Percentiles rank a stretch among this genome's conserved stretches.
phyloP scores from a whole-genome alignment of 2,888 invertebrate genomes.

The Melanchra persicariae region DNA sequence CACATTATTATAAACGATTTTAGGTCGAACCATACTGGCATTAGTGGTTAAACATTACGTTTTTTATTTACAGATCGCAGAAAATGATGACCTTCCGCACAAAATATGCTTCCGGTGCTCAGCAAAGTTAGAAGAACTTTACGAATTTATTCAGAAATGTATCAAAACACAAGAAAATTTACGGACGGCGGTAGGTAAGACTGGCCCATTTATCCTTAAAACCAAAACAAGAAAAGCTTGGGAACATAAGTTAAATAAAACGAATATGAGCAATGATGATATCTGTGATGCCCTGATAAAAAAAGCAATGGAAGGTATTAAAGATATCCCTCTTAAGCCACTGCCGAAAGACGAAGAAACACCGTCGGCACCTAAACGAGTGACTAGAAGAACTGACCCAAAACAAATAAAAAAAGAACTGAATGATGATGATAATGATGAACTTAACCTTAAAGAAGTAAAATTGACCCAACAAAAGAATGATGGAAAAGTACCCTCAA shows the following conservation, averaged over 20 bases:
- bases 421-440: constrained; percentile 41
- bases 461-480: constrained; percentile 65
- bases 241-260: constrained; percentile 85
- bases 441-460: constrained; percentile 68
- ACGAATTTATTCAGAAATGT: constrained; percentile 88
- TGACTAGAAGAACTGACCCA: constrained; percentile 54
- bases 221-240: constrained; percentile 80
- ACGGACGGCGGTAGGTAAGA: constrained; percentile 76
- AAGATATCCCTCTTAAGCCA: constrained; percentile 73
- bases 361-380: constrained; percentile 55
- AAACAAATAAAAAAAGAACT: constrained; percentile 47
- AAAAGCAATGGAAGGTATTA: constrained; percentile 87
- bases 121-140: constrained; percentile 87
- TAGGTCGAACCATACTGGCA: neutral
- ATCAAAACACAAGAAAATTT: constrained; percentile 84
- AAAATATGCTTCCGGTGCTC: constrained; percentile 89
- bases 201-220: constrained; percentile 73
- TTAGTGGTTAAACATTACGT: neutral
- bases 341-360: constrained; percentile 62
- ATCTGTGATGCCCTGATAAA: constrained; percentile 87
- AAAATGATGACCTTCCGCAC: constrained; percentile 88
- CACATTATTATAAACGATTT: neutral
- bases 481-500: constrained; percentile 54
- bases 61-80: constrained; percentile 81
- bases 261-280: constrained; percentile 87